These are phyloP conservation scores for Lanistes nyassanus DNA, from an alignment of 1,140 invertebrate species.

Conservation along the genomic window DNA sequence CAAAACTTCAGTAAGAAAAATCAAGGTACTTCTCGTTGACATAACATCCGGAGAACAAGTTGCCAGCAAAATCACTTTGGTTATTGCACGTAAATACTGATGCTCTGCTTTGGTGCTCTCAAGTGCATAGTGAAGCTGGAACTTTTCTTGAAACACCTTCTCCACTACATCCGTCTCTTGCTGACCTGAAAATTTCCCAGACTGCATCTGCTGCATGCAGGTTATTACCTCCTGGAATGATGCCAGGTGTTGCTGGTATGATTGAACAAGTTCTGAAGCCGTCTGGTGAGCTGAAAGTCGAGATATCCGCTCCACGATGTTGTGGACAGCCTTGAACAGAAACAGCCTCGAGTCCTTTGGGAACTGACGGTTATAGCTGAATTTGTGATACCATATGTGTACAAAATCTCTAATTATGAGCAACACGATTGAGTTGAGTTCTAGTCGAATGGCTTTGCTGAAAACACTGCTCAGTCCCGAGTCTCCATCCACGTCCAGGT, in stretches of 20 bases:
- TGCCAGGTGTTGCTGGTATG: slow-evolving; percentile 40
- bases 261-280: slow-evolving; percentile 28
- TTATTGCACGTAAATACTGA: slow-evolving; percentile 34
- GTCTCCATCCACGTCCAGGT: slow-evolving; percentile 2
- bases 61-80: slow-evolving; percentile 35
- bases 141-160: slow-evolving; percentile 43
- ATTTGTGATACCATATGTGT: slow-evolving; percentile 40
- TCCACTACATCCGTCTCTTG: slow-evolving; percentile 33
- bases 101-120: slow-evolving; percentile 33
- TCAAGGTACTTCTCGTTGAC: slow-evolving; percentile 27
- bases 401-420: slow-evolving; percentile 46
- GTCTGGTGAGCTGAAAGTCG: slow-evolving; percentile 26
- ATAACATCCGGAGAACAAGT: slow-evolving; percentile 29
- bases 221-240: slow-evolving; percentile 33
- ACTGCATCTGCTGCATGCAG: slow-evolving; percentile 33
- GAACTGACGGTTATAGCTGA: slow-evolving; percentile 32
- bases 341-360: slow-evolving; percentile 35
- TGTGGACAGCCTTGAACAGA: slow-evolving; percentile 29
- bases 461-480: slow-evolving; percentile 7
- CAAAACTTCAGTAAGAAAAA: slow-evolving; percentile 45
- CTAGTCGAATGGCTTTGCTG: slow-evolving; percentile 27
- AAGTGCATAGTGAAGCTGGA: slow-evolving; percentile 39
- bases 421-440: slow-evolving; percentile 38
- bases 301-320: slow-evolving; percentile 26
- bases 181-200: slow-evolving; percentile 15